These are phyloP conservation scores for Papilio demoleus DNA, from an alignment of 2,888 invertebrate species.

Conservation along the genomic window DNA sequence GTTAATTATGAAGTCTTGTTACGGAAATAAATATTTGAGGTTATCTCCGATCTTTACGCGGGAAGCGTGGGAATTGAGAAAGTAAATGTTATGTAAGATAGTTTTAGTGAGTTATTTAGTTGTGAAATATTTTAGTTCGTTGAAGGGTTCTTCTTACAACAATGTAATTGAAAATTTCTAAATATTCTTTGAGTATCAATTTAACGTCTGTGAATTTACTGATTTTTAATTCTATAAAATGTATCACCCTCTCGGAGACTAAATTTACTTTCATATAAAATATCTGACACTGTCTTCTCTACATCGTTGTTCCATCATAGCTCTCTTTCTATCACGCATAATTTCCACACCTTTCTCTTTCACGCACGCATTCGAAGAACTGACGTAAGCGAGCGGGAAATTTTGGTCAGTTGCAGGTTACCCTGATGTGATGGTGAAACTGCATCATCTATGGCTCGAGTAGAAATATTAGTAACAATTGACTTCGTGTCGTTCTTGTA, in stretches of 20 bases:
- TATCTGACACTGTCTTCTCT: not conserved
- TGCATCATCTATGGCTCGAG: no score
- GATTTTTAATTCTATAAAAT: not conserved
- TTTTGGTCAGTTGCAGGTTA: conserved; percentile 6
- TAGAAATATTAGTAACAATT: no score
- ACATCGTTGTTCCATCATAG: not conserved
- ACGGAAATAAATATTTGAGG: conserved; percentile 33
- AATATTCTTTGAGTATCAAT: not conserved
- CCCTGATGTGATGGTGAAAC: not conserved
- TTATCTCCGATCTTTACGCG: conserved; percentile 30
- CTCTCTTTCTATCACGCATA: conserved; percentile 28
- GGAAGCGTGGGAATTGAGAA: conserved; percentile 30
- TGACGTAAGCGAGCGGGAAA: conserved; percentile 35
- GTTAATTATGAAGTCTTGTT: conserved; percentile 16
- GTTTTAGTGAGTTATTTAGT: not conserved
- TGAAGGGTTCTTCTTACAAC: not conserved
- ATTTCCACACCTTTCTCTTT: conserved; percentile 31
- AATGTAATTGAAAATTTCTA: not conserved
- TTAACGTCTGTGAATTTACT: no score
- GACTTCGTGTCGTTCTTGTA: no score
- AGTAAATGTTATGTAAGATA: conserved; percentile 16
- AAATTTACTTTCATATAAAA: conserved; percentile 14
- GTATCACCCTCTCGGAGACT: conserved; percentile 31
- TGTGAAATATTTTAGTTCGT: not conserved
- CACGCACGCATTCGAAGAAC: conserved; percentile 6